Evolutionary conservation across 92 coral and sea anemone species (phyloP).

Genomic region (Galaxea fascicularis): DNA sequence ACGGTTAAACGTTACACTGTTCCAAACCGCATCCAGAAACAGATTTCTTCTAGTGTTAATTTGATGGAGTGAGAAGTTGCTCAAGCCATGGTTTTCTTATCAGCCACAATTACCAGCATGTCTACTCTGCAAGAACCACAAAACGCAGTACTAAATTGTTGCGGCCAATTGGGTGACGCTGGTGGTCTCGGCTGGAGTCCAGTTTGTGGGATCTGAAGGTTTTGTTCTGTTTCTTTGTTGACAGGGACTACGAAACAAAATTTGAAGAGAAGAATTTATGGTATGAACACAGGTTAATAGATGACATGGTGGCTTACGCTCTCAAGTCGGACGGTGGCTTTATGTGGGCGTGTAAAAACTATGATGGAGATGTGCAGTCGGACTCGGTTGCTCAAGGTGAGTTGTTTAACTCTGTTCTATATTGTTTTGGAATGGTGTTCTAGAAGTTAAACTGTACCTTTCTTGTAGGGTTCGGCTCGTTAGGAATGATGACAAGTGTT

Average conservation of each 20-base stretch:
- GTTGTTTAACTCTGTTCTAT: background rate
- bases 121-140: no score
- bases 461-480: conserved; percentile 92
- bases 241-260: conserved; percentile 80
- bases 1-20: no score
- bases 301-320: conserved; percentile 99
- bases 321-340: conserved; percentile 97
- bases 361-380: conserved; percentile 99
- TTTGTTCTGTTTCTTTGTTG: background rate
- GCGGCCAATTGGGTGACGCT: no score
- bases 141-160: no score
- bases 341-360: conserved; percentile 99
- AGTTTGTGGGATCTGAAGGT: background rate
- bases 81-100: no score
- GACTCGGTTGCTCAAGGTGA: conserved; percentile 99
- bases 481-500: conserved; percentile 99
- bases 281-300: conserved; percentile 99
- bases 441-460: background rate
- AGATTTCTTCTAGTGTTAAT: no score
- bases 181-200: no score
- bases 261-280: conserved; percentile 87
- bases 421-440: background rate
- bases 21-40: no score
- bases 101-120: no score
- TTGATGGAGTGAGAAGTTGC: no score